Conservation (phyloP, 2,797 vertebrate species). For the Oryzias dopingdopingensis region DNA sequence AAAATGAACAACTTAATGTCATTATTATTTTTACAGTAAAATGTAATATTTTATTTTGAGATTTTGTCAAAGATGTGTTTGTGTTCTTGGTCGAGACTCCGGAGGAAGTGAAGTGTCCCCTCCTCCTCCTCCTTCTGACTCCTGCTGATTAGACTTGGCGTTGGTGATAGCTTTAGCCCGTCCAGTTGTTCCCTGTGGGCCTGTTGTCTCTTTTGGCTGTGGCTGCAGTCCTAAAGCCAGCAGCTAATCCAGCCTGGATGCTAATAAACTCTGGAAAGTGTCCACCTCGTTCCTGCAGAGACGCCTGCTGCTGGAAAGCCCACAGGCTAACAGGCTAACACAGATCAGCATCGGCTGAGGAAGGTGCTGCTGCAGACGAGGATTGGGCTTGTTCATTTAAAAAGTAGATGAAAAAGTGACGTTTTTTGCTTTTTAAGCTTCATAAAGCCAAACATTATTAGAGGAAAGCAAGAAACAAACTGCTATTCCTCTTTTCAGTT, state of each 20-base stretch:
- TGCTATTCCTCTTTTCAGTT: background rate
- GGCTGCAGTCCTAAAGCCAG: slow-evolving; percentile 45
- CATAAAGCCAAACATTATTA: too few species aligned
- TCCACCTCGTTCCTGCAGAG: slow-evolving; percentile 59
- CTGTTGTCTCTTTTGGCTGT: slow-evolving; percentile 63
- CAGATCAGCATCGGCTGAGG: slow-evolving; percentile 8
- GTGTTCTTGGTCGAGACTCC: slow-evolving; percentile 36
- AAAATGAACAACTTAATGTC: too few species aligned
- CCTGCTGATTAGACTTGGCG: slow-evolving; percentile 56
- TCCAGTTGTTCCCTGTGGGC: slow-evolving; percentile 48
- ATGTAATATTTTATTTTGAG: background rate
- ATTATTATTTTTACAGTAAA: too few species aligned
- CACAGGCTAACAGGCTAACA: slow-evolving; percentile 49
- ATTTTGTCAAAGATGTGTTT: slow-evolving; percentile 31
- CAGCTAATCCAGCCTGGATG: slow-evolving; percentile 66
- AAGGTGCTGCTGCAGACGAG: slow-evolving; percentile 15
- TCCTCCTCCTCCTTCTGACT: slow-evolving; percentile 14
- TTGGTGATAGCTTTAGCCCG: slow-evolving; percentile 59
- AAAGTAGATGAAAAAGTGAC: too few species aligned
- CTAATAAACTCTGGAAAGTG: slow-evolving; percentile 64
- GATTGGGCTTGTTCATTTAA: background rate
- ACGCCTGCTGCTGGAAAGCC: slow-evolving; percentile 56
- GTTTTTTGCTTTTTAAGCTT: too few species aligned
- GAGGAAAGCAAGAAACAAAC: background rate
- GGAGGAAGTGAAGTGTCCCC: slow-evolving; percentile 13